Evolutionary conservation across 2,888 invertebrate species (phyloP), one percentile per base, ranked within the genome.

Genomic region (Dione juno): DNA sequence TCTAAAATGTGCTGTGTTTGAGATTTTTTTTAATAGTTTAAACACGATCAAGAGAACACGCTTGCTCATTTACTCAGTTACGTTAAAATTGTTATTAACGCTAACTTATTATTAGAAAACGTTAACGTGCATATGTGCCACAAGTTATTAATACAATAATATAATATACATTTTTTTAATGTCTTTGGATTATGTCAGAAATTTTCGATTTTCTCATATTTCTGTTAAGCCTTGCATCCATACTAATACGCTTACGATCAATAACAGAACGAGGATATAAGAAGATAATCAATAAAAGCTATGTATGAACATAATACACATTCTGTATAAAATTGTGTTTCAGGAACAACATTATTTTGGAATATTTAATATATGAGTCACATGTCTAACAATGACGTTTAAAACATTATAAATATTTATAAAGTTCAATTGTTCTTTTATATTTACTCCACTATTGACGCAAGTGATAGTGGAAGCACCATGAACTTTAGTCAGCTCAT

Each of bases 371-470:
- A 40, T 58, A 41, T 58, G 58, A 67, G 35, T 43, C 43, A 45
- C 21, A 48, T 9, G 19, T 43, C 13, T 48, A 50, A 59, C 19
- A 37, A 19, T 45, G 53, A 14, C 37, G 37, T 54, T 54, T 43
- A 43, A 35, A 45, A n/a, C 37, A 43, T 35, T 68, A 21, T 64
- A 69, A 64, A 54, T 54, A 69, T 69, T 64, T 16, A 53, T 48
- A 43, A 1, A 54, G 16, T 37, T 67, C 40, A 54, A 69, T 63
- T 63, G 53, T 63, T 63, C 45, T 54, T 63, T 37, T 8, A 48
- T 69, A 28, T 63, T 54, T 45, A 48, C 45, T 21, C 16, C 37
- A 19, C n/a, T 11, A 54, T 48, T 63, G 59, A 61, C 67, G 67
- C 35, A 67, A 67, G 50, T 63, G 37, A 50, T 37, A 37, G 16